Conservation (phyloP, 2,113 vertebrate species). For the Ascaphus truei region DNA sequence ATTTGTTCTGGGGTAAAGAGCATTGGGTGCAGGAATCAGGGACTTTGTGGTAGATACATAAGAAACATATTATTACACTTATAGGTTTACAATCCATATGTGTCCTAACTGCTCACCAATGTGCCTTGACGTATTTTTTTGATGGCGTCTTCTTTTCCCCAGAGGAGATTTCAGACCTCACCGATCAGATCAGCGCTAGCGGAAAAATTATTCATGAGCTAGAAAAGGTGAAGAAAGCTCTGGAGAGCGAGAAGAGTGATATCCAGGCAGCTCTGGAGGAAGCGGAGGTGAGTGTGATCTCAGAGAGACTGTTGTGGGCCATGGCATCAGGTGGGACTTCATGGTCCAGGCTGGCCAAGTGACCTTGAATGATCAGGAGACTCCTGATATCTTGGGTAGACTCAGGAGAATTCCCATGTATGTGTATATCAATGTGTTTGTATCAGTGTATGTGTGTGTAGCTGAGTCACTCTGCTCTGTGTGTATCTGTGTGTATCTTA, state of each 20-base stretch:
- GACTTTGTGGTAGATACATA: not conserved
- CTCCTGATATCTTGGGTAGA: no score
- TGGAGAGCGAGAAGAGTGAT: conserved; percentile 84
- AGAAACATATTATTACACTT: not conserved
- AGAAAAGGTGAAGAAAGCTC: conserved; percentile 86
- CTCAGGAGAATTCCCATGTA: no score
- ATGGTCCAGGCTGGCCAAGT: no score
- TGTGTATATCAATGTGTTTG: no score
- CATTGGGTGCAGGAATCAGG: not conserved
- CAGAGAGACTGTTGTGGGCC: not conserved
- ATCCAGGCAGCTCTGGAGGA: conserved; percentile 89
- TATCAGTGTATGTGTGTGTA: no score
- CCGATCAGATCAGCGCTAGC: conserved; percentile 82
- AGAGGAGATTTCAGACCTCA: conserved; percentile 90
- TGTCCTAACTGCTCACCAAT: no score
- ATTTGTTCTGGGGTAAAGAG: no score
- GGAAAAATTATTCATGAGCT: conserved; percentile 87
- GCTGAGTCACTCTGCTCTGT: no score
- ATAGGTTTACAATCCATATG: not conserved
- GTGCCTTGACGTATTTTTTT: not conserved
- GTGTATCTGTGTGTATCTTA: no score
- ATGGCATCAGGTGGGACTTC: no score
- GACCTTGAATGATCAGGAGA: no score
- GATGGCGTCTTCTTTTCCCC: not conserved
- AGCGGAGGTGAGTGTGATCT: conserved; percentile 72